Base-by-base conservation (phyloP, 2,113 vertebrate genomes). In the Lophotis ruficrista region DNA sequence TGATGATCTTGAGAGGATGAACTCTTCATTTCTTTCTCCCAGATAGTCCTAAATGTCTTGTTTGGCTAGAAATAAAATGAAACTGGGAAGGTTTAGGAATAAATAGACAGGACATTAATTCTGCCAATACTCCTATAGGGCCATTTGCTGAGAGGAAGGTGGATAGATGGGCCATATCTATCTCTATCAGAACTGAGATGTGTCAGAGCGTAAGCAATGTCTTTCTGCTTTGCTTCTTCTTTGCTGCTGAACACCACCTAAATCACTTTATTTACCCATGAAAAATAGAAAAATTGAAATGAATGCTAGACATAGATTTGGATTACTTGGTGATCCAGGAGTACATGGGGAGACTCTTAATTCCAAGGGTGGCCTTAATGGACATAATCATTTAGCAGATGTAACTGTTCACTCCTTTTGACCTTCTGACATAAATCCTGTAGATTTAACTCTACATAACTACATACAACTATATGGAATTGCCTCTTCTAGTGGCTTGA, bases 371-470 rank as follows among this genome's bases (percentile, higher is more conserved):
- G 54, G 70, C 33, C 78, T 65, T 50, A 73, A 72, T 12, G 41
- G 23, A 92, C 20, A 58, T 60, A 72, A 89, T 58, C 0, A 66
- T 94, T 90, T 68, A 95, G 47, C 43, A 92, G 54, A 66, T 75
- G 30, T 25, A 61, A 45, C 20, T 85, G 79, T 83, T 93, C 37
- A 60, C 75, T 93, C 35, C 61, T 88, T 96, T 82, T 47, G 19
- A 91, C 51, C 23, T 94, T 76, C 37, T 56, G 37, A 61, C 33
- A 92, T 45, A 90, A 96, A 92, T 92, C n/a, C 81, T 56, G 57
- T 28, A 95, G 53, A 86, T 28, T 83, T 86, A 85, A 43, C 53
- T 71, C 57, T 23, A n/a, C 1, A 10, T 33, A 78, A 71, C 33
- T 48, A 43, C 45, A 72, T 35, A 37, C 11, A 84, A 33, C 53